These are phyloP conservation scores for Panopea generosa DNA, from an alignment of 2,888 invertebrate species.

Conservation along the genomic window DNA sequence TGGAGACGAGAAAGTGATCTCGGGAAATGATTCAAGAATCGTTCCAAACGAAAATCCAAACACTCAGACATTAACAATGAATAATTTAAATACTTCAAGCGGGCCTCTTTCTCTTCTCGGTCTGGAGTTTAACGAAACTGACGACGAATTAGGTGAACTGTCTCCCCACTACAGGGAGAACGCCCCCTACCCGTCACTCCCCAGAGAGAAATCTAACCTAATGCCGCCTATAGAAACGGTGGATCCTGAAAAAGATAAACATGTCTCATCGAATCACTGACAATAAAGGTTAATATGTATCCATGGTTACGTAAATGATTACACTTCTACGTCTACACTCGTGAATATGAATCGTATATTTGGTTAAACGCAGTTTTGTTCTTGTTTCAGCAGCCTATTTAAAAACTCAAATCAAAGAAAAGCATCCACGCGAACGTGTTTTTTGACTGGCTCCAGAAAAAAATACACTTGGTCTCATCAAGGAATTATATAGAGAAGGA, in stretches of 20 bases:
- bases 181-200: conserved; percentile 46
- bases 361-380: too few relatives aligned
- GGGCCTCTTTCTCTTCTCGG: conserved; percentile 30
- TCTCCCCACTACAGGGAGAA: conserved; percentile 14
- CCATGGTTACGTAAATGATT: too few relatives aligned
- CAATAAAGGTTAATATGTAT: not conserved
- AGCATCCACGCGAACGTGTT: too few relatives aligned
- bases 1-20: conserved; percentile 57
- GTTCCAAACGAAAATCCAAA: conserved; percentile 44
- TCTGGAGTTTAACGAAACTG: conserved; percentile 33
- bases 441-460: too few relatives aligned
- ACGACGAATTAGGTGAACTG: conserved; percentile 30
- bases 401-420: too few relatives aligned
- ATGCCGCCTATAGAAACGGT: conserved; percentile 55
- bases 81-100: conserved; percentile 7
- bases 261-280: not conserved
- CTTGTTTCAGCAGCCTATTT: too few relatives aligned
- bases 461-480: too few relatives aligned
- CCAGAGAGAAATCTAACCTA: conserved; percentile 51
- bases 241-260: conserved; percentile 41
- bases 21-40: conserved; percentile 56
- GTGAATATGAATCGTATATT: too few relatives aligned
- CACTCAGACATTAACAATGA: conserved; percentile 20
- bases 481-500: too few relatives aligned
- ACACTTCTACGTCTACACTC: too few relatives aligned